Conservation (phyloP, 2,113 vertebrate species). For the Rafetus swinhoei region DNA sequence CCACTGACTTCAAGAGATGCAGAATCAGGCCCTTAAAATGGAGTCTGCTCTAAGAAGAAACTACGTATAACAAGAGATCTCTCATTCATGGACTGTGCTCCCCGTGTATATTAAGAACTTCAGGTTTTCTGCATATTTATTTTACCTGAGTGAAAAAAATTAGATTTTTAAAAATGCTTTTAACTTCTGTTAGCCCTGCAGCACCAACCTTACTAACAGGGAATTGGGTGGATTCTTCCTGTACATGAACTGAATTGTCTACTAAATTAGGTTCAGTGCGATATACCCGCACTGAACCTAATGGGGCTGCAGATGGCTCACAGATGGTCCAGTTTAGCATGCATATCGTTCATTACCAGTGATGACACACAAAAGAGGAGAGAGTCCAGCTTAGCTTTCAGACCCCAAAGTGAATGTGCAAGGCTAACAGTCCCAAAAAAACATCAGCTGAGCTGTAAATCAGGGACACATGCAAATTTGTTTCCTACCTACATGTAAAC, state of each 20-base stretch:
- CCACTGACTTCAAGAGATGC: background rate
- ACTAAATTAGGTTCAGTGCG: background rate
- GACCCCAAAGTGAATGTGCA: background rate
- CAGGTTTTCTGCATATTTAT: background rate
- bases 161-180: background rate
- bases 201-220: background rate
- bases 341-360: background rate
- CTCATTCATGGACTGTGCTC: background rate
- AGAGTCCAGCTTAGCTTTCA: background rate
- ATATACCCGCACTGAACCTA: background rate
- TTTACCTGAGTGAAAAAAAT: background rate
- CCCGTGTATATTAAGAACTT: background rate
- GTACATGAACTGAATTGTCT: background rate
- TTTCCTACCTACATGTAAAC: background rate
- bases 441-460: background rate
- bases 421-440: background rate
- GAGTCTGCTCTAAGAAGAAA: background rate
- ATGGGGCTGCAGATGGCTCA: background rate
- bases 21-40: background rate
- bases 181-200: background rate
- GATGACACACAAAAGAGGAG: background rate
- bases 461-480: background rate
- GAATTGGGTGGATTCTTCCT: background rate
- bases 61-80: background rate
- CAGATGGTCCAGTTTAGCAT: background rate